Conservation (phyloP, 2,888 invertebrate species). For the Aleiodes alternator region DNA sequence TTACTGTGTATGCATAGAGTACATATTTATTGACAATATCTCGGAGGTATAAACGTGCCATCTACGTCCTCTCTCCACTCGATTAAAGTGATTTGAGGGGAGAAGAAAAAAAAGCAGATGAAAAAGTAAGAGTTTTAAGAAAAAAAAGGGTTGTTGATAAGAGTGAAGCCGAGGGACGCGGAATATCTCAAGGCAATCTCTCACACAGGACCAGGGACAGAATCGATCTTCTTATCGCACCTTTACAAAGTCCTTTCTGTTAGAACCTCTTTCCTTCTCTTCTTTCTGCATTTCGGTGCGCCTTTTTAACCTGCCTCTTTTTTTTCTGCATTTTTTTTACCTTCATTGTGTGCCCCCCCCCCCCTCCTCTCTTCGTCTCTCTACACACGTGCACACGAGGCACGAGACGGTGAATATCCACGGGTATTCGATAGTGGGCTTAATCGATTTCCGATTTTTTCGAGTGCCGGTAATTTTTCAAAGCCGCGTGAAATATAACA, state of each 20-base stretch:
- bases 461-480: slow-evolving; percentile 69
- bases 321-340: slow-evolving; percentile 33
- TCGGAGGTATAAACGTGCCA: slow-evolving; percentile 34
- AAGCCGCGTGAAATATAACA: slow-evolving; percentile 69
- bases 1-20: slow-evolving; percentile 32
- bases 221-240: slow-evolving; percentile 65
- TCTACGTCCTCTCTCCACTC: slow-evolving; percentile 28
- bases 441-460: slow-evolving; percentile 72
- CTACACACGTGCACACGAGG: slow-evolving; percentile 33
- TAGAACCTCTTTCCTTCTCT: slow-evolving; percentile 46
- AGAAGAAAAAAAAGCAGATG: slow-evolving; percentile 12
- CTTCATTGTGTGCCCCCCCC: slow-evolving; percentile 30
- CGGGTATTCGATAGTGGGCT: slow-evolving; percentile 53
- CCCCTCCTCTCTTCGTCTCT: slow-evolving; percentile 41
- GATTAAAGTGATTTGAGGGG: slow-evolving; percentile 43
- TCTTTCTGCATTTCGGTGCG: slow-evolving; percentile 34
- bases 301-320: slow-evolving; percentile 37
- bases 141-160: slow-evolving; percentile 31
- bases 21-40: slow-evolving; percentile 36
- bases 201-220: slow-evolving; percentile 55
- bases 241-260: slow-evolving; percentile 54
- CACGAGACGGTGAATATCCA: slow-evolving; percentile 44
- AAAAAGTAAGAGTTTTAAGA: neutral
- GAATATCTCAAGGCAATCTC: slow-evolving; percentile 42
- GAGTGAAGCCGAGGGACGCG: slow-evolving; percentile 33